These are phyloP conservation scores for Liparis tanakae DNA, from an alignment of 2,797 vertebrate genomes.

Conservation along the genomic window DNA sequence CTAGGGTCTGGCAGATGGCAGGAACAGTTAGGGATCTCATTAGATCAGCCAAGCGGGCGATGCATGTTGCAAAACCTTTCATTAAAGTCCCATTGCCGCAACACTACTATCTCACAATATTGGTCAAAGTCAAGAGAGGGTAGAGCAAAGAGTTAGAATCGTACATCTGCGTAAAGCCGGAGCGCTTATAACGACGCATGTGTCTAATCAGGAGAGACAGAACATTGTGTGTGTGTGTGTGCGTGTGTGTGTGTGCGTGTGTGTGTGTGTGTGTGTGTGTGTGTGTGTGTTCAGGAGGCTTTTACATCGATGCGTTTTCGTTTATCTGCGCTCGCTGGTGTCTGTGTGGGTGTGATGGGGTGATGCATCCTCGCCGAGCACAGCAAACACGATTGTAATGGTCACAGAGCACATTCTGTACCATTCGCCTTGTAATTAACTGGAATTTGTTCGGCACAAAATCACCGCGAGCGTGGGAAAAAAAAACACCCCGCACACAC, in stretches of 20 bases:
- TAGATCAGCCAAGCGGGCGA: slow-evolving; percentile 85
- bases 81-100: slow-evolving; percentile 84
- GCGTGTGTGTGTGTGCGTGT: slow-evolving; percentile 30
- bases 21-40: slow-evolving; percentile 89
- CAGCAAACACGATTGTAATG: slow-evolving; percentile 82
- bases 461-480: slow-evolving; percentile 66
- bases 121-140: slow-evolving; percentile 82
- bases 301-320: slow-evolving; percentile 57
- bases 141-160: slow-evolving; percentile 73
- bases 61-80: slow-evolving; percentile 84
- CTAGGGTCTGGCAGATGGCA: slow-evolving; percentile 87
- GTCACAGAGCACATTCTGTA: slow-evolving; percentile 83
- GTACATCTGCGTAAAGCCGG: slow-evolving; percentile 57
- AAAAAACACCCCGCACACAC: no score
- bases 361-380: slow-evolving; percentile 77
- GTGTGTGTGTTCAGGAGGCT: slow-evolving; percentile 32
- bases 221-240: slow-evolving; percentile 9
- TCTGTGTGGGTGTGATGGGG: slow-evolving; percentile 76
- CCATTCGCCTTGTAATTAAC: slow-evolving; percentile 84
- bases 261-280: slow-evolving; percentile 19
- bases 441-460: slow-evolving; percentile 84
- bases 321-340: slow-evolving; percentile 54
- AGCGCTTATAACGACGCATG: slow-evolving; percentile 52
- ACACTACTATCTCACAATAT: slow-evolving; percentile 73
- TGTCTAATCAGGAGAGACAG: slow-evolving; percentile 55